phyloP scores from a whole-genome alignment of 2,888 invertebrate genomes.

The Fissipunctia ypsillon region DNA sequence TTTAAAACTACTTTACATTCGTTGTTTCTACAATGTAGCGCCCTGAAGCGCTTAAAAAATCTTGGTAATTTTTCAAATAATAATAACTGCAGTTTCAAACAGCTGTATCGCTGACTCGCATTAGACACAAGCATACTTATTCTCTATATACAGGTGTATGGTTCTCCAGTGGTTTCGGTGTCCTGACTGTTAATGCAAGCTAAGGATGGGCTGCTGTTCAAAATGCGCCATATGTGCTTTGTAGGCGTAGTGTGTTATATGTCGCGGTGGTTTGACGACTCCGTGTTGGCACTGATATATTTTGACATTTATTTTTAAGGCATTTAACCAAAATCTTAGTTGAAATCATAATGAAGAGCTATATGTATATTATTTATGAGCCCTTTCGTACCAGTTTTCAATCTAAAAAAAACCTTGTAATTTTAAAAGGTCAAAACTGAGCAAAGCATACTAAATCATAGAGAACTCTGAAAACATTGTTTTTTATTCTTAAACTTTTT shows the following conservation, averaged over 20 bases:
- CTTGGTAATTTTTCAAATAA: not conserved
- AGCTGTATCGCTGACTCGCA: conserved; percentile 48
- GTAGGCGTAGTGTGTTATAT: conserved; percentile 62
- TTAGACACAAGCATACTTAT: conserved; percentile 61
- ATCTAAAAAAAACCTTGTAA: not conserved
- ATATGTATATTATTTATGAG: not conserved
- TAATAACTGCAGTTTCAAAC: conserved; percentile 15
- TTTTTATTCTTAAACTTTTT: not conserved
- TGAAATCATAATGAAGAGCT: not conserved
- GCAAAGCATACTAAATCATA: too few species aligned
- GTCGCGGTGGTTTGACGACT: conserved; percentile 43
- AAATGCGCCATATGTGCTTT: conserved; percentile 74
- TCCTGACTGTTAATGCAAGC: conserved; percentile 68
- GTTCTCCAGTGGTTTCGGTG: conserved; percentile 26
- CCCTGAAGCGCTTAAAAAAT: conserved; percentile 12
- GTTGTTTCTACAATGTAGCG: not conserved
- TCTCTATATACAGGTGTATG: conserved; percentile 50
- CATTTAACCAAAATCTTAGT: not conserved
- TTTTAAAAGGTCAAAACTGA: not conserved
- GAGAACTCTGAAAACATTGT: not conserved
- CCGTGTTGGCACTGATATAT: not conserved
- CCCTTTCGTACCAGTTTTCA: not conserved
- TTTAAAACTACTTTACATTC: too few species aligned
- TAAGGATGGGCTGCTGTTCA: conserved; percentile 68
- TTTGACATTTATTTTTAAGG: not conserved